Conservation (phyloP, 1,140 invertebrate genomes). For the Drosophila lacteicornis region DNA sequence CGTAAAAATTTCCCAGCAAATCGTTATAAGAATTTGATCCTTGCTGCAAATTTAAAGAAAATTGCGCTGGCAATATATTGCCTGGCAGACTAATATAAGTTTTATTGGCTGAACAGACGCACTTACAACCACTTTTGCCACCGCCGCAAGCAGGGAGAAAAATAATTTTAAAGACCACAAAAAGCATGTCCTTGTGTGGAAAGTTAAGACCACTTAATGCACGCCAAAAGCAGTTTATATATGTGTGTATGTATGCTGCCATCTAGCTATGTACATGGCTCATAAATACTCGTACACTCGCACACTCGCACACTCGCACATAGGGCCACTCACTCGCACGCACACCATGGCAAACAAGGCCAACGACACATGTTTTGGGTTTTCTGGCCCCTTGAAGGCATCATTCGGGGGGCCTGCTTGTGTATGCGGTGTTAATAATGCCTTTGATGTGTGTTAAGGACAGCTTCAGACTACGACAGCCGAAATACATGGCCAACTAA, state of each 20-base stretch:
- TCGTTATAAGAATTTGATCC: background rate
- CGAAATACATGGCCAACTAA: constrained; percentile 47
- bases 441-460: constrained; percentile 81
- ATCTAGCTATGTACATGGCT: constrained; percentile 40
- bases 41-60: constrained; percentile 24
- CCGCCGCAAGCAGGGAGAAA: constrained; percentile 2
- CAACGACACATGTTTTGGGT: constrained; percentile 77
- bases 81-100: constrained; percentile 57
- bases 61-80: constrained; percentile 39
- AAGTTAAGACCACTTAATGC: constrained; percentile 81
- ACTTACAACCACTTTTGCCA: constrained; percentile 22
- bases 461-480: constrained; percentile 71
- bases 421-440: constrained; percentile 78
- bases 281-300: constrained; percentile 57
- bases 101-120: constrained; percentile 60
- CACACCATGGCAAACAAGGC: constrained; percentile 20
- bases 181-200: constrained; percentile 75
- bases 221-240: constrained; percentile 77
- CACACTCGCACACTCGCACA: constrained; percentile 31
- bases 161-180: constrained; percentile 76
- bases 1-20: background rate
- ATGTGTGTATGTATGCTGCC: constrained; percentile 13
- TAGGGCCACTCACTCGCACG: constrained; percentile 26
- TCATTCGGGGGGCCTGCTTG: constrained; percentile 66
- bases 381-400: constrained; percentile 66